Evolutionary conservation across 2,113 vertebrate species (phyloP), one percentile per base, ranked within the genome.

Genomic region (Oncorhynchus clarkii): DNA sequence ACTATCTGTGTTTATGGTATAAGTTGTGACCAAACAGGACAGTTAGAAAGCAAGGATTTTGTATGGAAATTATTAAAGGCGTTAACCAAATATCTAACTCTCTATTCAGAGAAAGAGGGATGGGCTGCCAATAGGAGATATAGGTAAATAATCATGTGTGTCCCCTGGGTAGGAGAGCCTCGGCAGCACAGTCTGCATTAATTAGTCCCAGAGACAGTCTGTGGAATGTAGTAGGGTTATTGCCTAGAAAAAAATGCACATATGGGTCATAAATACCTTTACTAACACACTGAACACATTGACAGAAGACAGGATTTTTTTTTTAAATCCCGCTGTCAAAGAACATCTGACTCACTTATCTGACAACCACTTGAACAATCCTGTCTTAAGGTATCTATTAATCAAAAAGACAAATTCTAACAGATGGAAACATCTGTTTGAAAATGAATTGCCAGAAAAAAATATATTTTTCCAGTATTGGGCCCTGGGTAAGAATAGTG

Each of bases 231-330:
- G 87, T 86, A 85, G 89, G 82, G 85, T 89, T 92, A 87, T 77
- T 78, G 86, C 88, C 83, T 20, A 60, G 87, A 91, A 89, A 76
- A 76, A 87, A 86, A 86, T 51, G 65, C 87, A 90, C 89, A 89
- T 87, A 89, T 90, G 87, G 89, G 82, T 85, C 88, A 87, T 89
- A 91, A 92, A 93, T 93, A 92, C 90, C 90, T 90, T 84, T 86
- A 91, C 91, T 90, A 89, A 87, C 90, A 89, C 80, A 82, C 84
- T 68, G 73, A 67, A 79, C 83, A 72, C 64, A 16, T 24, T 70
- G 29, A 18, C 29, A 3, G 67, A 78, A 84, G 83, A 82, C 34
- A 34, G 34, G 34, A 34, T 7, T 34, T 7, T 34, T 34, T 34
- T 34, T 34, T 7, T 77, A 74, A 85, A 80, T 75, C 1, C 9